Evolutionary conservation across 2,888 invertebrate genomes (phyloP).

Genomic region (Palloptera scutellata): DNA sequence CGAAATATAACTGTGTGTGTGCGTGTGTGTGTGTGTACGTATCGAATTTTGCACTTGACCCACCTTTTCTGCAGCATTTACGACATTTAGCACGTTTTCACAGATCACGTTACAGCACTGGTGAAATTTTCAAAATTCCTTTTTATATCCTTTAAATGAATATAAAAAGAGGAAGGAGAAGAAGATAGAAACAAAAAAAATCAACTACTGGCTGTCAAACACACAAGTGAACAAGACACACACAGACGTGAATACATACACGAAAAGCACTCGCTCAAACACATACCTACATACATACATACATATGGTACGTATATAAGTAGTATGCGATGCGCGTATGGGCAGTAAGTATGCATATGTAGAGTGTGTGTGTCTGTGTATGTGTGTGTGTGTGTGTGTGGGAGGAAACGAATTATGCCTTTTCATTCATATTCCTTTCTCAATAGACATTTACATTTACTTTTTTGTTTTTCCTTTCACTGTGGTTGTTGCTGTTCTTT

Average conservation of each 20-base stretch:
- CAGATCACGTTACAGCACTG: slow-evolving; percentile 26
- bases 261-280: background rate
- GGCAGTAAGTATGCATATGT: slow-evolving; percentile 20
- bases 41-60: slow-evolving; percentile 56
- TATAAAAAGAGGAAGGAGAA: slow-evolving; percentile 15
- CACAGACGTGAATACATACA: too few species aligned
- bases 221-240: slow-evolving; percentile 8
- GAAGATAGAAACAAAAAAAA: slow-evolving; percentile 14
- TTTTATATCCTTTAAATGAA: slow-evolving; percentile 50
- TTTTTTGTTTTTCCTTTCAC: background rate
- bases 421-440: slow-evolving; percentile 55
- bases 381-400: slow-evolving; percentile 29
- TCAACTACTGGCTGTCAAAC: too few species aligned
- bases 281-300: too few species aligned
- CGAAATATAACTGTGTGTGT: slow-evolving; percentile 1
- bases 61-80: slow-evolving; percentile 49
- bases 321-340: slow-evolving; percentile 9
- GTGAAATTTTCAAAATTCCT: slow-evolving; percentile 48
- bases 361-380: slow-evolving; percentile 32
- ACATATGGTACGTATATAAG: slow-evolving; percentile 3
- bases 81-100: slow-evolving; percentile 9
- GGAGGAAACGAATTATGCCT: slow-evolving; percentile 44
- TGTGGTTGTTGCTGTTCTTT: slow-evolving; percentile 16
- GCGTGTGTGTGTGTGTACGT: slow-evolving; percentile 13
- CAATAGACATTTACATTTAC: slow-evolving; percentile 17